Evolutionary conservation across 2,888 invertebrate genomes (phyloP).

Genomic region (Drosophila emarginata): DNA sequence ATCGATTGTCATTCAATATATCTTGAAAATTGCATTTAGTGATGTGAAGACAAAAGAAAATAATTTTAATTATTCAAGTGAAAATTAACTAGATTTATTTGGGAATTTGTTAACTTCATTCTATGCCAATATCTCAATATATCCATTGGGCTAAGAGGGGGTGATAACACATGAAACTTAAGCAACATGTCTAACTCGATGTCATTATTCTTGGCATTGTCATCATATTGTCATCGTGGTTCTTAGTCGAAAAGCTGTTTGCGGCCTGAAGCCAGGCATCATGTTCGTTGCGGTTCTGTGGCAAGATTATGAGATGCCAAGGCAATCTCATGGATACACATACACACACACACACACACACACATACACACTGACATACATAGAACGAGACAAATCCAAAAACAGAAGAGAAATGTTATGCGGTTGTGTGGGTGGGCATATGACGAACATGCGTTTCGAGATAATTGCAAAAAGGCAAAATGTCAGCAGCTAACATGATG

Average conservation of each 20-base stretch:
- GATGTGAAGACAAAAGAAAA: neutral
- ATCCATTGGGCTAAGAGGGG: conserved; percentile 15
- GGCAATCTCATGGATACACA: conserved; percentile 53
- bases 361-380: conserved; percentile 22
- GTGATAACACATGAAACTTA: neutral
- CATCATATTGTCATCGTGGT: conserved; percentile 53
- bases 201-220: conserved; percentile 32
- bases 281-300: conserved; percentile 73
- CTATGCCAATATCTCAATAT: conserved; percentile 49
- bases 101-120: neutral
- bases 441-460: conserved; percentile 48
- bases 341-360: conserved; percentile 23
- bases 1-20: too few relatives aligned
- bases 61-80: neutral
- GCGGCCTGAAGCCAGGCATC: conserved; percentile 41
- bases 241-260: conserved; percentile 42
- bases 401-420: conserved; percentile 44
- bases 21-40: too few relatives aligned
- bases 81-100: neutral
- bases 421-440: conserved; percentile 48
- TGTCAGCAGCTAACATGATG: conserved; percentile 61
- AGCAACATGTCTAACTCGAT: conserved; percentile 26
- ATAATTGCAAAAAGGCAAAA: conserved; percentile 69
- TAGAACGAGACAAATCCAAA: neutral
- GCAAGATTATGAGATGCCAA: conserved; percentile 68